A percentile compares a stretch with the other conserved stretches of the same genome.
Evolutionary conservation across 2,888 invertebrate species (phyloP).

Genomic region (Acleris laterana): DNA sequence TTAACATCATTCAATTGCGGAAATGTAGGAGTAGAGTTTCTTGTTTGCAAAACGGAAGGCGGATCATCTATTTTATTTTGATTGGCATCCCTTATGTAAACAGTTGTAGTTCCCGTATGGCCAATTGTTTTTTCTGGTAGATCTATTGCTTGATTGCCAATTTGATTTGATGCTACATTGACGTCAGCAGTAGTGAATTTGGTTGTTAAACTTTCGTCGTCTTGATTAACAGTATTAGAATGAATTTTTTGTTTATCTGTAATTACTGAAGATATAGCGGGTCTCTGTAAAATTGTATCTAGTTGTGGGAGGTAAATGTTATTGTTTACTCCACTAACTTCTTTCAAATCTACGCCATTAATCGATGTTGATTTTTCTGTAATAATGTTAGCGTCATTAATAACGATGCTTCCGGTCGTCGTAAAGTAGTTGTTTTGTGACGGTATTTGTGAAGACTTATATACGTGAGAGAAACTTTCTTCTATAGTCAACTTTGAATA

Average conservation of each 20-base stretch:
- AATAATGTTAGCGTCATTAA: not conserved
- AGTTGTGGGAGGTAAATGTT: too few species aligned
- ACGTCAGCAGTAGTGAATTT: not conserved
- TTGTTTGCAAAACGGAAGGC: not conserved
- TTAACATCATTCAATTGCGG: not conserved
- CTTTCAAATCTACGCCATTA: not conserved
- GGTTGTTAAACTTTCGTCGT: not conserved
- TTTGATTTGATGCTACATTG: not conserved
- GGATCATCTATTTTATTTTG: not conserved
- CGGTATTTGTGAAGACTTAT: not conserved
- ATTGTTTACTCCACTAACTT: too few species aligned
- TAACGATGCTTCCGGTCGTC: not conserved
- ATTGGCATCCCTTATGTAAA: not conserved
- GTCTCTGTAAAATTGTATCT: too few species aligned
- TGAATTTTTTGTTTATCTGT: too few species aligned
- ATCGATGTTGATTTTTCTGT: not conserved
- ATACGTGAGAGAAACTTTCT: not conserved
- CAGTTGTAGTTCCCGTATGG: not conserved
- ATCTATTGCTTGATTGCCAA: not conserved
- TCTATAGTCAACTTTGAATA: not conserved
- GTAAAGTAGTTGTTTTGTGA: not conserved
- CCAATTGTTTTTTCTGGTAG: not conserved
- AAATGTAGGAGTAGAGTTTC: not conserved
- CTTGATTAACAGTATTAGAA: not conserved
- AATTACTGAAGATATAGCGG: not conserved